These are phyloP conservation scores for Protonibea diacanthus DNA, from an alignment of 2,797 vertebrate species.

Conservation along the genomic window DNA sequence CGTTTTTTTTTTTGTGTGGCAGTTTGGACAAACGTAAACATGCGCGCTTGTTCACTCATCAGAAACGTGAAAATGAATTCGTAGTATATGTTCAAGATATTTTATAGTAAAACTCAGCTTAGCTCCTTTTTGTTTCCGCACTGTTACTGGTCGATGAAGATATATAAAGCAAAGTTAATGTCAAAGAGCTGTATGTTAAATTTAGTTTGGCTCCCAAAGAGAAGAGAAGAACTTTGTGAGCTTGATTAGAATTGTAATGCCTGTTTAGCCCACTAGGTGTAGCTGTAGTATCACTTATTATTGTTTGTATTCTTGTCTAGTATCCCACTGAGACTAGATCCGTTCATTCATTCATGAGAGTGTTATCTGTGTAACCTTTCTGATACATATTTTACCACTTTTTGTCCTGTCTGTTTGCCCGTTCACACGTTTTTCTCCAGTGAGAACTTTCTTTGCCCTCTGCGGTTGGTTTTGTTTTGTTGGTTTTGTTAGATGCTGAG, in stretches of 20 bases:
- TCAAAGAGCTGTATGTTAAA: rapidly evolving
- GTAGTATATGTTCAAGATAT: no score
- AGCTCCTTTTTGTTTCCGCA: background rate
- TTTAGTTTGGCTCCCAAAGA: background rate
- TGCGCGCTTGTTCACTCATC: background rate
- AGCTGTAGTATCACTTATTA: constrained; percentile 55
- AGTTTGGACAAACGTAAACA: background rate
- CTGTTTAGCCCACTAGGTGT: constrained; percentile 75
- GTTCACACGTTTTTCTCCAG: background rate
- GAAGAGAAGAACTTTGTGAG: background rate
- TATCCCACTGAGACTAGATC: background rate
- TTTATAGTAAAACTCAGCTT: background rate
- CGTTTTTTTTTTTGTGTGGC: no score
- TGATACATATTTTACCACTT: background rate
- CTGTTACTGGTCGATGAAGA: background rate
- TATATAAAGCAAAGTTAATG: no score
- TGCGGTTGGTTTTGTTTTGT: background rate
- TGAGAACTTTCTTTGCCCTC: background rate
- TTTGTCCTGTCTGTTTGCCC: background rate
- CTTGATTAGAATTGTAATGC: background rate
- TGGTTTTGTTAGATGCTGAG: background rate
- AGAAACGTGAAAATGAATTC: no score
- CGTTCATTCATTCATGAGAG: background rate
- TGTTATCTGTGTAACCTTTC: background rate
- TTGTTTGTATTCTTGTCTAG: background rate